A percentile compares a stretch with the other conserved stretches of the same genome.
phyloP scores from a whole-genome alignment of 2,797 vertebrate genomes.

The Bovichtus variegatus region DNA sequence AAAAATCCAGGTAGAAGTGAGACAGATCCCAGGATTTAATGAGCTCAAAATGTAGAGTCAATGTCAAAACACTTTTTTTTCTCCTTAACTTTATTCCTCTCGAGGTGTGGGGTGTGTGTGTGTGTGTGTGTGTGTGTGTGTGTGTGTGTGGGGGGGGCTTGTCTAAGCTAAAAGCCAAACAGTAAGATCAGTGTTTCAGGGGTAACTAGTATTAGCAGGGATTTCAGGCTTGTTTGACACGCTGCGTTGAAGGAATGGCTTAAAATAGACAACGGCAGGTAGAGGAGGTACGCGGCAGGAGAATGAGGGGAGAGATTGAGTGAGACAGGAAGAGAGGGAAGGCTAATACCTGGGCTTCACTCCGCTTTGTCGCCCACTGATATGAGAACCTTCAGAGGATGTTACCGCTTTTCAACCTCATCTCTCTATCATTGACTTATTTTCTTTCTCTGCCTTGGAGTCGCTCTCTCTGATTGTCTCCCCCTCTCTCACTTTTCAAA shows the following conservation, averaged over 20 bases:
- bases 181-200: slow-evolving; percentile 87
- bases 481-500: slow-evolving; percentile 39
- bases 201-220: slow-evolving; percentile 89
- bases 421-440: slow-evolving; percentile 67
- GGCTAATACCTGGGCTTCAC: slow-evolving; percentile 86
- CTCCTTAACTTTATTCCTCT: slow-evolving; percentile 62
- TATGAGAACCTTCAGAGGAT: slow-evolving; percentile 82
- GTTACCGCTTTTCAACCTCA: slow-evolving; percentile 80
- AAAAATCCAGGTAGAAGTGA: slow-evolving; percentile 86
- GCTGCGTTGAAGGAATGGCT: slow-evolving; percentile 82
- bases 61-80: slow-evolving; percentile 83
- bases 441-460: slow-evolving; percentile 46
- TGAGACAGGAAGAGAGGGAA: slow-evolving; percentile 54
- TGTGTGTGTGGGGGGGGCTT: slow-evolving; percentile 64
- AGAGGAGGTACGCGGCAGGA: slow-evolving; percentile 61
- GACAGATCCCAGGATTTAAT: slow-evolving; percentile 87
- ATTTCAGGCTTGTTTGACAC: slow-evolving; percentile 89
- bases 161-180: slow-evolving; percentile 86
- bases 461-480: slow-evolving; percentile 63
- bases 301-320: slow-evolving; percentile 66
- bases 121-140: neutral
- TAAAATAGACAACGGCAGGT: slow-evolving; percentile 84
- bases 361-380: slow-evolving; percentile 79
- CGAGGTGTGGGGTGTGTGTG: slow-evolving; percentile 23
- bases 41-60: slow-evolving; percentile 88